Percentiles rank a stretch among this genome's conserved stretches.
These are phyloP conservation scores for Zhengitettix transpicula DNA, from an alignment of 2,888 invertebrate species.

Conservation along the genomic window DNA sequence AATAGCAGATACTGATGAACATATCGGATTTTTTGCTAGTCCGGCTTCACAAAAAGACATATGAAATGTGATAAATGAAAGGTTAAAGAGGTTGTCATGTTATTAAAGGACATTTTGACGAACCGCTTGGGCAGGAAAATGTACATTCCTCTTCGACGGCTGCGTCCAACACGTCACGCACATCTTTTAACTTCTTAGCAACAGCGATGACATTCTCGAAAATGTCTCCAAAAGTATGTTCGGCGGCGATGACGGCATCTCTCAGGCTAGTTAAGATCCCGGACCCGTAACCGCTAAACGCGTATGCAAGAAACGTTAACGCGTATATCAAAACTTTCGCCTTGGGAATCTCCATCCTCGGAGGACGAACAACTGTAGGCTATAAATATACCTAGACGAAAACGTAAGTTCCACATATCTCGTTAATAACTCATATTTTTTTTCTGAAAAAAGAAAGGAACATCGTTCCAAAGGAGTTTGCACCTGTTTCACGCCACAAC, in stretches of 20 bases:
- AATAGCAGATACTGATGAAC: too few relatives aligned
- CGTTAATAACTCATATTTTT: too few relatives aligned
- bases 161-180: slow-evolving; percentile 69
- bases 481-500: too few relatives aligned
- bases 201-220: slow-evolving; percentile 56
- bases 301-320: slow-evolving; percentile 60
- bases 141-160: slow-evolving; percentile 71
- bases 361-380: too few relatives aligned
- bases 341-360: slow-evolving; percentile 56
- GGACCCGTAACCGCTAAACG: slow-evolving; percentile 66
- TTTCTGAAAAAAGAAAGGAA: too few relatives aligned
- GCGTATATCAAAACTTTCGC: slow-evolving; percentile 56
- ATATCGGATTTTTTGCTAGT: too few relatives aligned
- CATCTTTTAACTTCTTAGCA: slow-evolving; percentile 52
- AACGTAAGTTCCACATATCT: too few relatives aligned
- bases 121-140: slow-evolving; percentile 59
- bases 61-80: too few relatives aligned
- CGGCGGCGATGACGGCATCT: slow-evolving; percentile 65
- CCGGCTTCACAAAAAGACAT: too few relatives aligned
- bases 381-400: too few relatives aligned
- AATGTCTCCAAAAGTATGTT: slow-evolving; percentile 63
- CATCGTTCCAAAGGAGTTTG: too few relatives aligned
- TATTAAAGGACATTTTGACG: slow-evolving; percentile 12
- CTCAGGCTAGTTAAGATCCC: slow-evolving; percentile 51
- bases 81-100: too few relatives aligned